phyloP scores from a whole-genome alignment of 2,113 vertebrate species.

The Sprattus sprattus region DNA sequence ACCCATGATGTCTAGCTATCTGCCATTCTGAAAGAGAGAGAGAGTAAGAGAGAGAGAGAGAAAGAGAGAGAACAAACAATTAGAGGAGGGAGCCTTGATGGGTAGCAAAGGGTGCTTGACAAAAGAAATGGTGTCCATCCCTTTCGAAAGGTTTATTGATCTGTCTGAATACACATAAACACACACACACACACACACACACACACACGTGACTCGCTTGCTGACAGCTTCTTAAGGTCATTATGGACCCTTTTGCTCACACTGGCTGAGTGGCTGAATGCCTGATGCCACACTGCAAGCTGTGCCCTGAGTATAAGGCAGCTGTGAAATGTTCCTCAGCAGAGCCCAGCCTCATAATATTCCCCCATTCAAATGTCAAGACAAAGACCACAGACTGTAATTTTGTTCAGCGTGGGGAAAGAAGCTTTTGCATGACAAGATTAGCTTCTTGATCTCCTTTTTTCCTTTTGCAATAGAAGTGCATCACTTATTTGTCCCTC shows the following conservation, averaged over 20 bases:
- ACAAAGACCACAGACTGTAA: background rate
- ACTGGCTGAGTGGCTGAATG: conserved; percentile 64
- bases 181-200: conserved; percentile 12
- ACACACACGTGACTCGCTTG: conserved; percentile 61
- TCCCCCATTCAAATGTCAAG: conserved; percentile 39
- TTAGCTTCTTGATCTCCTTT: background rate
- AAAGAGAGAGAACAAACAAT: background rate
- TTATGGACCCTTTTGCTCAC: conserved; percentile 52
- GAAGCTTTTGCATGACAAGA: background rate
- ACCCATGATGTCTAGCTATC: background rate
- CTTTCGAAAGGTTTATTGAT: background rate
- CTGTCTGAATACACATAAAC: background rate
- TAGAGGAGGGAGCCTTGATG: background rate
- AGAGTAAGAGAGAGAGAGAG: background rate
- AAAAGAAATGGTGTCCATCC: background rate
- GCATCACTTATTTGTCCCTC: background rate
- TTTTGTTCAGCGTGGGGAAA: background rate
- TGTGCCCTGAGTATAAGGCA: conserved; percentile 57
- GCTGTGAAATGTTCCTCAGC: conserved; percentile 66
- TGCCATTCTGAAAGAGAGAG: background rate
- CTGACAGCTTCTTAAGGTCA: conserved; percentile 69
- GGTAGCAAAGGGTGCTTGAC: background rate
- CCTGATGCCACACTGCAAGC: conserved; percentile 64
- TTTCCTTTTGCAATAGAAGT: background rate
- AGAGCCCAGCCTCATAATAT: conserved; percentile 60